Evolutionary conservation across 2,797 vertebrate genomes (phyloP), one percentile per base, ranked within the genome.

Genomic region (Pipistrellus pygmaeus): DNA sequence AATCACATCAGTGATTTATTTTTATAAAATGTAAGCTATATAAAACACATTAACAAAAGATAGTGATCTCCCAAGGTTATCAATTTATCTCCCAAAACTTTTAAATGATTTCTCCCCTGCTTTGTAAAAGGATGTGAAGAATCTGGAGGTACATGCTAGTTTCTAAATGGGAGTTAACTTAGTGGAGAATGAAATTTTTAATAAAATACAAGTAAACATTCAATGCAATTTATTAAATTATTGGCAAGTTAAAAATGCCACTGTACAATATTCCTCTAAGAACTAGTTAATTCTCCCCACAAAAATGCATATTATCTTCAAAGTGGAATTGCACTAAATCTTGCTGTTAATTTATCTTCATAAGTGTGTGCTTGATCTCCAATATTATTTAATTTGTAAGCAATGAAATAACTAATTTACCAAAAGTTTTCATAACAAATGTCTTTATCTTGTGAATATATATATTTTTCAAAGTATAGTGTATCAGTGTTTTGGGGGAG

Each of bases 301-400:
- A 91, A 93, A 94, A 35, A 30, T 51, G 15, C 13, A 41, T 78
- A 64, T 62, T 73, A 68, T n/a, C 9, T 84, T 51, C 6, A n/a
- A 55, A 41, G 80, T 92, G 10, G 15, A 82, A 57, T 87, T 64
- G 6, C 2, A 53, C 3, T 44, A 46, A 69, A 78, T 87, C 6
- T 91, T 84, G 71, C 32, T 68, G 12, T 44, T 88, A 89, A 69
- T 71, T 95, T 83, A 77, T 80, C 20, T 88, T 95, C 30, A 87
- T 35, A 48, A 72, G 71, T 23, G 1, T 23, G 4, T 80, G 21
- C 35, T 76, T 92, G 55, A 27, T 88, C 27, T 90, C 21, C 3
- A 76, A 10, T 30, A 55, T 57, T 6, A 57, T 21, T 69, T 77
- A 72, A 85, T 41, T 86, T 32, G 73, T 85, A 85, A 60, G 7